A percentile compares a stretch with the other conserved stretches of the same genome.
phyloP scores from a whole-genome alignment of 2,888 invertebrate genomes.

The Cryptus armator region DNA sequence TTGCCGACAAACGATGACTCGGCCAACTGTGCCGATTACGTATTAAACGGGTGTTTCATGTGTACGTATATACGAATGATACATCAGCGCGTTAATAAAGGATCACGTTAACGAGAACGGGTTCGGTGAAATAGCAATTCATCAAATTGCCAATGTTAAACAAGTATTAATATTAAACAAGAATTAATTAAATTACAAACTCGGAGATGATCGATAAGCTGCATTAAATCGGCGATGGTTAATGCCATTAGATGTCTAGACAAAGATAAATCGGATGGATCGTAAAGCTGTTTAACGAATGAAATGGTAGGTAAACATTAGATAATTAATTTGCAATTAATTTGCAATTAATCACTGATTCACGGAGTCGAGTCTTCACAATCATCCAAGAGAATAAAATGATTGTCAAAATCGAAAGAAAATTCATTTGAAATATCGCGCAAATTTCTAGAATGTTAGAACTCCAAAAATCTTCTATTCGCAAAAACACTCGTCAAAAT shows the following conservation, averaged over 20 bases:
- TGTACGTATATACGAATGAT: neutral
- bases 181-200: too few relatives aligned
- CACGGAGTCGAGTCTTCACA: too few relatives aligned
- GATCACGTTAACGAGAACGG: neutral
- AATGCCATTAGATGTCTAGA: too few relatives aligned
- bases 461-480: neutral
- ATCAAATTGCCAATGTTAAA: neutral
- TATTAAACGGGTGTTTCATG: conserved; percentile 21
- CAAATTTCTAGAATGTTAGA: neutral
- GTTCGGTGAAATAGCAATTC: neutral
- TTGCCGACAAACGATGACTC: conserved; percentile 64
- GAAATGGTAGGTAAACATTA: too few relatives aligned
- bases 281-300: too few relatives aligned
- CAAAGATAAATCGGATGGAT: too few relatives aligned
- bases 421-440: neutral
- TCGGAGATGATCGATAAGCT: too few relatives aligned
- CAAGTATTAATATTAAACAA: neutral
- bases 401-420: too few relatives aligned
- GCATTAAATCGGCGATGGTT: too few relatives aligned
- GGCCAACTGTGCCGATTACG: conserved; percentile 46
- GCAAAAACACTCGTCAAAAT: neutral
- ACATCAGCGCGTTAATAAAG: conserved; percentile 38
- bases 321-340: too few relatives aligned
- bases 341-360: too few relatives aligned
- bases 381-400: too few relatives aligned